phyloP scores from a whole-genome alignment of 2,797 vertebrate species.

The Gymnothorax reevesii region DNA sequence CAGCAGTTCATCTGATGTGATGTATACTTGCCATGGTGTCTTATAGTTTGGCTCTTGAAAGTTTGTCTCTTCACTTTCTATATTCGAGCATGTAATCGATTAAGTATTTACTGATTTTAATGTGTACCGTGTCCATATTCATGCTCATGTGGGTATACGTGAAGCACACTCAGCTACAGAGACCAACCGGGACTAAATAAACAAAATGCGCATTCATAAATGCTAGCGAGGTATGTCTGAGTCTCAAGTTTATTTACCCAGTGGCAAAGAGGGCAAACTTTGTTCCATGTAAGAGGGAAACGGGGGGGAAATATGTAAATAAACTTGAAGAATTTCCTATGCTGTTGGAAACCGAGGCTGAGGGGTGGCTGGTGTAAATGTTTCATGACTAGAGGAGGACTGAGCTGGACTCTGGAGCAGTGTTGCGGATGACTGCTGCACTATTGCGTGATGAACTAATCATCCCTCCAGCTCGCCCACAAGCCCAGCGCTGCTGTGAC shows the following conservation, averaged over 20 bases:
- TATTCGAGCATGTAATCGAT: background rate
- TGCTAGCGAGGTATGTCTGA: background rate
- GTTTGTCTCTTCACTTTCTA: background rate
- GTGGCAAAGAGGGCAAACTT: constrained; percentile 28
- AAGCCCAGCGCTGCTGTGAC: background rate
- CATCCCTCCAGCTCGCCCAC: background rate
- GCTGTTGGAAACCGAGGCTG: background rate
- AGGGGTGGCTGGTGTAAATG: background rate
- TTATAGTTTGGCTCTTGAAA: background rate
- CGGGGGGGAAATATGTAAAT: background rate
- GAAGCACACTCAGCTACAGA: constrained; percentile 56
- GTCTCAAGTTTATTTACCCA: background rate
- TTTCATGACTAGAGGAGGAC: constrained; percentile 2
- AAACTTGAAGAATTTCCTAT: background rate
- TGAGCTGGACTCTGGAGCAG: background rate
- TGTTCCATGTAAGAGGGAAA: background rate
- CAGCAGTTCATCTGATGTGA: background rate
- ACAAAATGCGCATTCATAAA: background rate
- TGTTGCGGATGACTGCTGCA: background rate
- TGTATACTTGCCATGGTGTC: background rate
- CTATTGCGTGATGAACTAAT: background rate
- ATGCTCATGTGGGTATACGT: background rate
- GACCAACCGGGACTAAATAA: constrained; percentile 64
- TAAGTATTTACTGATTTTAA: background rate
- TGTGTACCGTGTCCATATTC: no score